These are phyloP conservation scores for Melanotaenia maccullochi DNA, from an alignment of 2,797 vertebrate species.

Conservation along the genomic window DNA sequence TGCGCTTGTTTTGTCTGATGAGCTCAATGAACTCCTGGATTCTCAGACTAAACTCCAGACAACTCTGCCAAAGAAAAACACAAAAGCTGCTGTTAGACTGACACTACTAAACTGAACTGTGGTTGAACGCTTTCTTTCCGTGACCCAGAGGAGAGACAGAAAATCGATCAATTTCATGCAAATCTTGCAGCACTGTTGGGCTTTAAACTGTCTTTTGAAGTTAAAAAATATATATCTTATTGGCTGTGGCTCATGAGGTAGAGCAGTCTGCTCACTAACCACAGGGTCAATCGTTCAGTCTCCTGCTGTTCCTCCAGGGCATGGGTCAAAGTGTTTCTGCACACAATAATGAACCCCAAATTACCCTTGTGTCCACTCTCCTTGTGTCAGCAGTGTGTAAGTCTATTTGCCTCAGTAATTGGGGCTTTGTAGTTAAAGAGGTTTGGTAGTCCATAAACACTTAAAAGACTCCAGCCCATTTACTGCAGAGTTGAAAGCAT, in stretches of 20 bases:
- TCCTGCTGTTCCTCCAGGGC: not conserved
- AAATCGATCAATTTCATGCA: not conserved
- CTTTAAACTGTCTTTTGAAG: not conserved
- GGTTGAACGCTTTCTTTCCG: not conserved
- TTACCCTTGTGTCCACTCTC: not conserved
- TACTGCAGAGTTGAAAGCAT: not conserved
- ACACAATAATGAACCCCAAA: not conserved
- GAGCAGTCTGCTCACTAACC: no score
- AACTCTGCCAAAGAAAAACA: slow-evolving; percentile 86
- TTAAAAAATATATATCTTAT: not conserved
- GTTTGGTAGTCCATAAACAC: not conserved
- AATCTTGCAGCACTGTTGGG: not conserved
- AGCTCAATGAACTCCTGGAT: slow-evolving; percentile 99
- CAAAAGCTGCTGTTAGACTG: not conserved
- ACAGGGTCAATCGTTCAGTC: not conserved
- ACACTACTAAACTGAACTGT: not conserved
- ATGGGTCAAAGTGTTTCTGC: not conserved
- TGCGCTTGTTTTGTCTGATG: slow-evolving; percentile 98
- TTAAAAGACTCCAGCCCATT: no score
- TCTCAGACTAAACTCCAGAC: slow-evolving; percentile 98
- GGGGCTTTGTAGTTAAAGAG: not conserved
- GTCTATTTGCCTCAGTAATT: not conserved
- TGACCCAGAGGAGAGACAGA: not conserved
- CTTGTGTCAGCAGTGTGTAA: not conserved
- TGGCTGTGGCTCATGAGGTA: no score